Evolutionary conservation across 2,888 invertebrate genomes (phyloP), one percentile per base, ranked within the genome.

Genomic region (Melieria omissa): DNA sequence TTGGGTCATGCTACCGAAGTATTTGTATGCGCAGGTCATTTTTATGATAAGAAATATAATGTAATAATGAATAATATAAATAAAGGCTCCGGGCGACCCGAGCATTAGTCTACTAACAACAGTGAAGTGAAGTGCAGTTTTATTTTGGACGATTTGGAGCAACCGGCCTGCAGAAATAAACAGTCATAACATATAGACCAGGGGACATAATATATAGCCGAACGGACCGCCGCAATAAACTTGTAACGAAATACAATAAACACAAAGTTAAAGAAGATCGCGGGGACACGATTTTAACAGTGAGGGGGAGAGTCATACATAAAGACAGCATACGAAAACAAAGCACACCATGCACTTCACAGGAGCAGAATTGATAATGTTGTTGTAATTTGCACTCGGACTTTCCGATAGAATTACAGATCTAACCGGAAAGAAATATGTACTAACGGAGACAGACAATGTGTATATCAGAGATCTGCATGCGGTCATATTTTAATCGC

Each of bases 341-440:
- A 57, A 55, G 44, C 57, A 65, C 65, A 65, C 0, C 4, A 65
- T 57, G 65, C 57, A 45, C 44, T 54, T 14, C 44, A 55, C 57
- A 64, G 5, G 12, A 10, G 29, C 42, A 54, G 54, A 29, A 65
- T 42, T 65, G 0, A 54, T 52, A 44, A 52, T 4, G 5, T n/a
- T 65, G 14, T 42, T 52, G 4, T 6, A 49, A 64, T 49, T 47
- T 12, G 29, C 64, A 49, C 29, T 52, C 42, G 65, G 52, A 41
- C 12, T 55, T 46, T 45, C 29, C 61, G 58, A 52, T n/a, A 44
- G 29, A 55, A 69, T 69, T 16, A 71, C 62, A 61, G 60, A 61
- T n/a, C 44, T 68, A 16, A 72, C 42, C 10, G 55, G 47, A 10
- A 72, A 54, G 45, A 72, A 72, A 67, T 66, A 71, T 71, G 66